Conservation (phyloP, 1,140 invertebrate genomes). For the honey bee (Apis mellifera) region Amel_HAv3.1 CM009936.2:3875501-3876000, state of each 20-base stretch:
- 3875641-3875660: slow-evolving; percentile 63
- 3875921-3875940: background rate
- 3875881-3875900: background rate
- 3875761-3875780: too few relatives aligned
- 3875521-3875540: slow-evolving; percentile 19
- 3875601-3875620: slow-evolving; percentile 26
- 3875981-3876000: background rate
- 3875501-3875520: slow-evolving; percentile 40
- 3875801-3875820: background rate
- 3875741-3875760: background rate
- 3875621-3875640: background rate
- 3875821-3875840: background rate
- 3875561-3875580: slow-evolving; percentile 66
- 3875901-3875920: background rate
- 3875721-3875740: background rate
- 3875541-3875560: slow-evolving; percentile 74
- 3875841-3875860: too few relatives aligned
- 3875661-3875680: slow-evolving; percentile 55
- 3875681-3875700: background rate
- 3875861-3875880: background rate
- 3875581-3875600: slow-evolving; percentile 66
- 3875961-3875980: background rate
- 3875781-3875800: background rate
- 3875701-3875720: slow-evolving; percentile 31
- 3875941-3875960: background rate